Evolutionary conservation across 2,888 invertebrate species (phyloP).

Genomic region (Cyclophora punctaria): DNA sequence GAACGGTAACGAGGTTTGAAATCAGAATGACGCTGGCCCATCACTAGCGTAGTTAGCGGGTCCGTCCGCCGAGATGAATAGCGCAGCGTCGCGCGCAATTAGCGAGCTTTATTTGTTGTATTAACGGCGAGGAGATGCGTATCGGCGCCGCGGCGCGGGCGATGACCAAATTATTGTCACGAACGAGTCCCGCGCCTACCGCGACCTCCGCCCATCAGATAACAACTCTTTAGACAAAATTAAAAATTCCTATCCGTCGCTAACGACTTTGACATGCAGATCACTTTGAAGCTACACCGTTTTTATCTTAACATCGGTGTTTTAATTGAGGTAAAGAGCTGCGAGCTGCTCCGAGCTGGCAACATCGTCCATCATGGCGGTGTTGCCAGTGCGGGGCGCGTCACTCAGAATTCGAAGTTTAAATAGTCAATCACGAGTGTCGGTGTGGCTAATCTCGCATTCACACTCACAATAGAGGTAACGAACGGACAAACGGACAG

Average conservation of each 20-base stretch:
- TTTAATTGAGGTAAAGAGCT: not conserved
- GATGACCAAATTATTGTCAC: slow-evolving; percentile 68
- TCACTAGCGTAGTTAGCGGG: slow-evolving; percentile 50
- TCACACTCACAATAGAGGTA: slow-evolving; percentile 68
- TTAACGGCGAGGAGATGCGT: slow-evolving; percentile 32
- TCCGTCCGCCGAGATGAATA: slow-evolving; percentile 37
- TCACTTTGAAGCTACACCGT: slow-evolving; percentile 17
- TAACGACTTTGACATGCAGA: slow-evolving; percentile 31
- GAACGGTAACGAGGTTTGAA: slow-evolving; percentile 63
- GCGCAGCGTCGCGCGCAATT: slow-evolving; percentile 46
- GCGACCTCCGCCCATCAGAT: slow-evolving; percentile 36
- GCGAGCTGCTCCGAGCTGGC: not conserved
- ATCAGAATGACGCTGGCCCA: slow-evolving; percentile 58
- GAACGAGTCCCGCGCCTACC: slow-evolving; percentile 52
- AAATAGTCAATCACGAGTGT: slow-evolving; percentile 72
- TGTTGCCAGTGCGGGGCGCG: slow-evolving; percentile 39
- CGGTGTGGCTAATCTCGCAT: slow-evolving; percentile 70
- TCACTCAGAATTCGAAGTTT: slow-evolving; percentile 59
- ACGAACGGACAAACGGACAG: slow-evolving; percentile 71
- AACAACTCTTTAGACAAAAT: slow-evolving; percentile 43
- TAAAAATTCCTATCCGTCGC: slow-evolving; percentile 32
- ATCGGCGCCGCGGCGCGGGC: slow-evolving; percentile 38
- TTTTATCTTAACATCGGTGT: slow-evolving; percentile 9
- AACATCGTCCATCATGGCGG: slow-evolving; percentile 8
- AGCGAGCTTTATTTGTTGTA: slow-evolving; percentile 48